Conservation (phyloP, 2,888 invertebrate genomes). For the Laothoe populi region DNA sequence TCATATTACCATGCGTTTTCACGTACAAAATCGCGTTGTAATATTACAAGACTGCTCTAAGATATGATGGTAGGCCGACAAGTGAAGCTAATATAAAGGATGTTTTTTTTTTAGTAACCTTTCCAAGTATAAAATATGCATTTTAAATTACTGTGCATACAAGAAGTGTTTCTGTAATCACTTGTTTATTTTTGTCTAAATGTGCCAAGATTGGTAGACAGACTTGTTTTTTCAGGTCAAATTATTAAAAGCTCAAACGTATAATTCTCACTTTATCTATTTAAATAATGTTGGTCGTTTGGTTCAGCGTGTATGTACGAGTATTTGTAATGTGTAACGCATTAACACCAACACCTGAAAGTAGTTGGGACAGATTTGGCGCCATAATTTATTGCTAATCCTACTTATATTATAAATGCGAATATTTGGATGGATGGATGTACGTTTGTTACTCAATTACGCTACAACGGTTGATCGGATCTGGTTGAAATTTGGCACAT, state of each 20-base stretch:
- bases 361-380: neutral
- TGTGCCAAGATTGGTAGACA: neutral
- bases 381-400: neutral
- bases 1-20: too few relatives aligned
- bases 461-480: too few relatives aligned
- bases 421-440: too few relatives aligned
- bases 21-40: too few relatives aligned
- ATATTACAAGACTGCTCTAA: too few relatives aligned
- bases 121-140: too few relatives aligned
- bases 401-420: too few relatives aligned
- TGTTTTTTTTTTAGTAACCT: too few relatives aligned
- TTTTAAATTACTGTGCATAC: neutral
- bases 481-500: too few relatives aligned
- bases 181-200: neutral
- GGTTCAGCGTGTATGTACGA: neutral
- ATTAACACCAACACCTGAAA: neutral
- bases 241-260: slow-evolving; percentile 1
- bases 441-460: too few relatives aligned
- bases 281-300: neutral
- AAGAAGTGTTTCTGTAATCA: neutral
- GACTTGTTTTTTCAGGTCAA: slow-evolving; percentile 7
- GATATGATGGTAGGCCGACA: too few relatives aligned
- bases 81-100: too few relatives aligned
- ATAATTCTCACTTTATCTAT: neutral
- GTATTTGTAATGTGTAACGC: neutral